Evolutionary conservation across 1,140 invertebrate genomes (phyloP), one percentile per base, ranked within the genome.

Genomic region (Anastrepha ludens): DNA sequence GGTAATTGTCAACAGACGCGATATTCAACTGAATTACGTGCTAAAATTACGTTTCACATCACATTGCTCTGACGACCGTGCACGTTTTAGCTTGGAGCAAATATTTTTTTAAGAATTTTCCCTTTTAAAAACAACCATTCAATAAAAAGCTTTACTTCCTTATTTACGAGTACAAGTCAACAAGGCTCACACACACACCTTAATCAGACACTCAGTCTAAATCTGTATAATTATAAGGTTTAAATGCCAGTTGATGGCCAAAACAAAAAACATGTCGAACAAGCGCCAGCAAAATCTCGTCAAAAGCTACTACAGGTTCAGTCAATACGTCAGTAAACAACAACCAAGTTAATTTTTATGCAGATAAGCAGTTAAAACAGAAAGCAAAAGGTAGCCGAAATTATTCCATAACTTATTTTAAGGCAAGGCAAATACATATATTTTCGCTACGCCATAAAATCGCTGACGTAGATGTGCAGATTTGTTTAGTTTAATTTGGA

Each of bases 91-190:
- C 47, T 5, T 6, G 0, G 0, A 4, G 44, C 50, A 55, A n/a
- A 58, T 81, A 81, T 81, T 81, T 81, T 58, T 81, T 81, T 81
- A 20, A 2, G 17, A 47, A 81, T 81, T 81, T 81, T 81, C 47
- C 50, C 47, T 81, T 81, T 81, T n/a, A 50, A 81, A 55, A 55
- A 81, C 17, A 81, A 20, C 15, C 47, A 81, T 41, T 81, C 50
- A 50, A 81, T 81, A 81, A 81, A 81, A 13, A 55, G 74, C 74
- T 74, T 74, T 74, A 74, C 44, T 50, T 50, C 17, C 44, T 20
- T n/a, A 74, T 74, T 74, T 74, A 74, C 70, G 41, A 74, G 60
- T n/a, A n/a, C 8, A 2, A 20, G 3, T 67, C 3, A 74, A 0
- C 44, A 50, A n/a, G 15, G 2, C 13, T 3, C 39, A 15, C 8